Evolutionary conservation across 2,888 invertebrate genomes (phyloP), one percentile per base, ranked within the genome.

Genomic region (Phyto melanocephala): DNA sequence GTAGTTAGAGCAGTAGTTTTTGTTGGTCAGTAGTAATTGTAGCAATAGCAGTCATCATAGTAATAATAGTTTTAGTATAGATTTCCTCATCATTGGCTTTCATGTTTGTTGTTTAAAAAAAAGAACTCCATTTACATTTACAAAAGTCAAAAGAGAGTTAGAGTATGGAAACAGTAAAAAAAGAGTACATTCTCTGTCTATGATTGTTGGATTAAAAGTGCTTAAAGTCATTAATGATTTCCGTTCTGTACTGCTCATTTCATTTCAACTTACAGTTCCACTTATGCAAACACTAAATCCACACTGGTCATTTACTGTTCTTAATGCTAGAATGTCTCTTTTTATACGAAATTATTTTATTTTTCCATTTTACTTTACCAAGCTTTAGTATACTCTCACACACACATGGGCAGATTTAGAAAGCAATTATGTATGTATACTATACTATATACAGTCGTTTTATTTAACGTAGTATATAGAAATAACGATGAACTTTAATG

Each of bases 161-260:
- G 56, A 17, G 22, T 33, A 35, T 62, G 22, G 6, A 45, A 63
- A 62, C 62, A 68, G 40, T 22, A 28, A 60, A 60, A 20, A 60
- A 22, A 60, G 28, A 45, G 56, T 65, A 42, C 67, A n/a, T 42
- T 50, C 22, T 71, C 50, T 75, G 63, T 76, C 76, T 76, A 65
- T 80, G 76, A 71, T 67, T 76, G 80, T 76, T 75, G 76, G 82
- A 82, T 82, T 82, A 82, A 79, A 82, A 82, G 82, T 82, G 79
- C 82, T 82, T 79, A 82, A 82, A 82, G 79, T 76, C 82, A 82
- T 82, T 82, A 82, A 82, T 82, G 82, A 79, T 82, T 76, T 82
- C 82, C 82, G 82, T 79, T 82, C 60, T 74, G 10, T 60, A 56
- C 22, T n/a, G 35, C 35, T 74, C 65, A 58, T 45, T 74, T 47